Base-by-base conservation (phyloP, 2,888 invertebrate genomes). In the Torymus auratus region DNA sequence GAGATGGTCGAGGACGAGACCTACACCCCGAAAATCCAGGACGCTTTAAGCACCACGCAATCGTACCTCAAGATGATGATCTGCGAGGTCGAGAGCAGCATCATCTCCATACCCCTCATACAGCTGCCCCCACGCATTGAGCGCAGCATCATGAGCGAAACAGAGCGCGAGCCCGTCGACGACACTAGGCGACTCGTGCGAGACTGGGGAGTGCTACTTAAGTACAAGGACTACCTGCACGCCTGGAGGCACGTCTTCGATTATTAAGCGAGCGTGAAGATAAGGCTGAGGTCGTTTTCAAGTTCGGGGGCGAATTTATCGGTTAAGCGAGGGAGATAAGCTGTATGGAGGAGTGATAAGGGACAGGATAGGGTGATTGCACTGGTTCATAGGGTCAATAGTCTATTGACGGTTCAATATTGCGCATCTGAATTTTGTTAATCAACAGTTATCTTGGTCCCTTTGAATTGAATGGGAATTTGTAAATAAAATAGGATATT, bases 51-150 rank as follows among this genome's bases (percentile, higher is more conserved):
- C 2, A 81, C 83, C 10, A 90, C 91, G 2, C 88, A 90, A 70
- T 84, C 84, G 0, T 88, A 88, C 53, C 83, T 91, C 41, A 86
- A 80, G 75, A 87, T 85, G 87, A 89, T 94, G 82, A 90, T 93
- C 81, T 94, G 94, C 88, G 93, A 93, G 84, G 93, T 94, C 20
- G 93, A 94, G 82, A 93, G 85, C 64, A 87, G 84, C 60, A 88
- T 91, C 60, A 76, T 82, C 1, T 72, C 77, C 0, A 67, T 89
- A 52, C 86, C 89, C 0, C 79, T 82, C 13, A 70, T 88, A 15
- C 84, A 80, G n/a, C 56, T 89, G 10, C 90, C 90, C 1, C 73
- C 82, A 17, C 85, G 88, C 55, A 85, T 88, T n/a, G 84, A 85
- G 56, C 87, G 90, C 62, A 86, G 86, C 73, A 89, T 91, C 72